Evolutionary conservation across 2,797 vertebrate genomes (phyloP).

Genomic region (Varecia variegata): DNA sequence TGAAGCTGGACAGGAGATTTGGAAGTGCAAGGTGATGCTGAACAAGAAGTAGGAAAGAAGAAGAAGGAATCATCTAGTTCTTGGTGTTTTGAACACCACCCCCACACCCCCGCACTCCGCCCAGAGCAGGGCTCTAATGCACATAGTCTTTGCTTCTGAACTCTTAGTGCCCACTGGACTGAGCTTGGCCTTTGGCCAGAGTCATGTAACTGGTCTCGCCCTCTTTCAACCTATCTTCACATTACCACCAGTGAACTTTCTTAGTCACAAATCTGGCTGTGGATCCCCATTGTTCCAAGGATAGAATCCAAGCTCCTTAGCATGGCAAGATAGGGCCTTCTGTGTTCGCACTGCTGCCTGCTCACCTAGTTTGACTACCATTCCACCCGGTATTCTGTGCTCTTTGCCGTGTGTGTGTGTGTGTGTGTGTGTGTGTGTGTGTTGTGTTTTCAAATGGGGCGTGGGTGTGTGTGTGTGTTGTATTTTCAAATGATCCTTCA

Average conservation of each 20-base stretch:
- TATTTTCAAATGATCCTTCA: not conserved
- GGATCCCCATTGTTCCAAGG: not conserved
- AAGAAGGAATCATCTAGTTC: not conserved
- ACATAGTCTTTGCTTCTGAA: not conserved
- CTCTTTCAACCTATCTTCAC: not conserved
- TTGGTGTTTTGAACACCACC: not conserved
- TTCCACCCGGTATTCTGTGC: not conserved
- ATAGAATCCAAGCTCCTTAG: not conserved
- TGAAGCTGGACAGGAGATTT: conserved; percentile 96
- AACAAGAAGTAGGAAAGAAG: not conserved
- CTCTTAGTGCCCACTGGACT: not conserved
- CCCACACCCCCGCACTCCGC: not conserved
- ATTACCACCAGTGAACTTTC: not conserved
- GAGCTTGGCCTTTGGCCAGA: not conserved
- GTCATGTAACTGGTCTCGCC: not conserved
- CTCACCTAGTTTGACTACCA: not conserved
- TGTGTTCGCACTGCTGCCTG: not conserved
- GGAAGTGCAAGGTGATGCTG: conserved; percentile 98
- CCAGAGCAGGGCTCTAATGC: not conserved
- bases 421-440: not conserved
- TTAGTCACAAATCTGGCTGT: not conserved
- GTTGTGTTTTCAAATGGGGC: not conserved
- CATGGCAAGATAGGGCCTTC: not conserved
- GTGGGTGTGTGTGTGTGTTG: not conserved
- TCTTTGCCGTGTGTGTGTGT: not conserved